A percentile compares a stretch with the other conserved stretches of the same genome.
phyloP scores from a whole-genome alignment of 2,113 vertebrate genomes.

The Sialia sialis region DNA sequence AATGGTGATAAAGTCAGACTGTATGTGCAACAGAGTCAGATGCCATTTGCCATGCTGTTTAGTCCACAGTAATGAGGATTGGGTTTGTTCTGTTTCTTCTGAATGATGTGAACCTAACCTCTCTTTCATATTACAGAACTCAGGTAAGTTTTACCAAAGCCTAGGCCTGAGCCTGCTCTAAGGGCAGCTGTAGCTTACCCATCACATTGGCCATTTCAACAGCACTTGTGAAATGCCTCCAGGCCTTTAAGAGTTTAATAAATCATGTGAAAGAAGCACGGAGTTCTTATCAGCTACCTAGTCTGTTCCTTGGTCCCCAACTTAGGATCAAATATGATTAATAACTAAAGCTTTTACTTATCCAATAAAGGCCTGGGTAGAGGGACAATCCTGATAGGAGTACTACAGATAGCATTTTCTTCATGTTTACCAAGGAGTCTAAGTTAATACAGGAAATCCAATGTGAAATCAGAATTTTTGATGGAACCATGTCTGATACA shows the following conservation, averaged over 20 bases:
- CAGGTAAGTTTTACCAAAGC: background rate
- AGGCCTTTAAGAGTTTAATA: background rate
- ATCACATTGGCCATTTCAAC: background rate
- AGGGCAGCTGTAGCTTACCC: background rate
- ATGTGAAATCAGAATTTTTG: background rate
- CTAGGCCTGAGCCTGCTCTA: background rate
- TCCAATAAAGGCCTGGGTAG: background rate
- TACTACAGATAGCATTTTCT: background rate
- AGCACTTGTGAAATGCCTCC: background rate
- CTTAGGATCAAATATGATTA: background rate
- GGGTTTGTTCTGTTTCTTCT: background rate
- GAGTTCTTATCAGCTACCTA: background rate
- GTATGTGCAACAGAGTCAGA: background rate
- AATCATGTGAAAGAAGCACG: background rate
- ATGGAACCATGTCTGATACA: background rate
- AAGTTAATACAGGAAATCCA: background rate
- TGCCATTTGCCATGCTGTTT: background rate
- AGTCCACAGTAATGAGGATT: fast-evolving
- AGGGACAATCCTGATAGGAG: background rate
- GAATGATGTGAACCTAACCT: fast-evolving
- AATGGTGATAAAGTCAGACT: background rate
- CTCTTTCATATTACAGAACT: background rate
- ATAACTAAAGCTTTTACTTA: background rate
- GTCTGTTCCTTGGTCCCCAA: background rate
- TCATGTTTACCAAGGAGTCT: background rate